Evolutionary conservation across 1,140 invertebrate species (phyloP), one percentile per base, ranked within the genome.

Genomic region (Lepidotrigona ventralis): DNA sequence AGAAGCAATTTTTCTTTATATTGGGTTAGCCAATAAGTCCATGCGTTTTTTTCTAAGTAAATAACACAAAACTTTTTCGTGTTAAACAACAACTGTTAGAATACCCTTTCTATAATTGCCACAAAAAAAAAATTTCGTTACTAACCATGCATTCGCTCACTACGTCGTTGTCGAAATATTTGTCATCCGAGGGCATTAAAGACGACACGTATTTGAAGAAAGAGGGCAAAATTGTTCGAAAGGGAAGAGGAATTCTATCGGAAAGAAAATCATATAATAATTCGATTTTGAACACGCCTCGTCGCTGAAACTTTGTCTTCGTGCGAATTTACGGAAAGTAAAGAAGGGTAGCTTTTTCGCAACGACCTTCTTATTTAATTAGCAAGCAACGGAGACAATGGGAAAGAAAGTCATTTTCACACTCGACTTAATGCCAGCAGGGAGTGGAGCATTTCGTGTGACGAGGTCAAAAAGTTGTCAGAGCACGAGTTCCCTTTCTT

Each of bases 331-430:
- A 66, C 26, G 21, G 14, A 12, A 51, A 23, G n/a, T n/a, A 46
- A 69, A 17, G 29, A 63, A 68, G 69, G 64, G 51, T 70, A 68
- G 64, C 63, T 85, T 88, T 79, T 74, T 83, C 70, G 58, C 58
- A n/a, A 74, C 75, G 70, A 77, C 60, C 77, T 64, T 77, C 86
- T 87, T 87, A 89, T 89, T 90, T 88, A 89, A 90, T 90, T 90
- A 90, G 71, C 84, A 82, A 80, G 68, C 69, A 58, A 66, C 72
- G 75, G 64, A 29, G 72, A 64, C 51, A 77, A 66, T 33, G 51
- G 74, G 66, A 88, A 84, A 83, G 85, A 85, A 86, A 88, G 82
- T 71, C 76, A 81, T 89, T 81, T 76, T 82, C 86, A 33, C 79
- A 80, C 78, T n/a, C 29, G 78, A n/a, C 86, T 87, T 85, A 81